Percentiles rank a stretch among this genome's conserved stretches.
These are phyloP conservation scores for Numida meleagris DNA, from an alignment of 2,113 vertebrate species.

Conservation along the genomic window DNA sequence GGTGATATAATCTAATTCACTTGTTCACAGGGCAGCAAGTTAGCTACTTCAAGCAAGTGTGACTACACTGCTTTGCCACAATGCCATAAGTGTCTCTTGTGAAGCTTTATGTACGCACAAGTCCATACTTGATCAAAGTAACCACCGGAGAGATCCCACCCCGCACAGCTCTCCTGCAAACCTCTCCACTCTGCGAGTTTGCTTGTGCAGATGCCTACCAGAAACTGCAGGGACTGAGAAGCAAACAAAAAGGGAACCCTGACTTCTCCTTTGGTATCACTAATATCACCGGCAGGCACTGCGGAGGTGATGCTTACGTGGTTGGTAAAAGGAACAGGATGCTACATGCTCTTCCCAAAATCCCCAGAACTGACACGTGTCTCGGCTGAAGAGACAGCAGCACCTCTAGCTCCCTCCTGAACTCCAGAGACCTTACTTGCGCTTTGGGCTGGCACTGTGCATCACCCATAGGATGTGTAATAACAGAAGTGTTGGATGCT, in stretches of 20 bases:
- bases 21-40: neutral
- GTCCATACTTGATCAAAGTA: constrained; percentile 40
- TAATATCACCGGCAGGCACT: neutral
- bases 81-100: neutral
- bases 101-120: fast-evolving
- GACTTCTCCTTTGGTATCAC: neutral
- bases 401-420: neutral
- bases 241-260: neutral
- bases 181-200: neutral
- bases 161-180: neutral
- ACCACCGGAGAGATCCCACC: neutral
- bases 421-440: too few species aligned
- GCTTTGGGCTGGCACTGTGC: too few species aligned
- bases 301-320: fast-evolving
- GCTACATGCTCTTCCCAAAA: fast-evolving
- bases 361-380: neutral
- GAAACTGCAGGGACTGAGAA: neutral
- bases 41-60: neutral
- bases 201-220: neutral
- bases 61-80: neutral
- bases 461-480: fast-evolving
- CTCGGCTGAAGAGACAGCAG: neutral
- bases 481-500: neutral
- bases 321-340: neutral
- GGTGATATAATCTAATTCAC: neutral